Base-by-base conservation (phyloP, 2,888 invertebrate genomes). In the Drosophila siamana region DNA sequence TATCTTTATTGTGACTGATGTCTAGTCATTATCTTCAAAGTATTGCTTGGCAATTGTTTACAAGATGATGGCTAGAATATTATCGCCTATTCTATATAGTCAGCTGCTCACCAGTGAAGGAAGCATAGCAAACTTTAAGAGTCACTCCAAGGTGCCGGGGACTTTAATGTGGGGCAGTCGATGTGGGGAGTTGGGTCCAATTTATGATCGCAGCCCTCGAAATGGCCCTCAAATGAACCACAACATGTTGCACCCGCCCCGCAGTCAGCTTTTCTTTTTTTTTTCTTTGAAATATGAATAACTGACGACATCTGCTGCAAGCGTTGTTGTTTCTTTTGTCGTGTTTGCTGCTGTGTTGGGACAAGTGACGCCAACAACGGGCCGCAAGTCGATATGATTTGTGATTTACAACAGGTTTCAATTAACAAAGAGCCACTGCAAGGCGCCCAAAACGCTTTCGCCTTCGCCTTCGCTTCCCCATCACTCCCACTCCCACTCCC, bases 331-430 rank as follows among this genome's bases (percentile, higher is more conserved):
- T 60, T 55, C 7, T 30, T 38, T 33, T 48, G 15, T 40, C 30
- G 63, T 48, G 61, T 28, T 28, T 66, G 51, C 62, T 64, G 65
- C 54, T 51, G 54, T 50, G 57, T 30, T 74, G 73, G 74, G 64
- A 74, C 74, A 69, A 74, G 74, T 73, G 61, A 69, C 64, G 61
- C 55, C 61, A 41, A 36, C 47, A 57, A 24, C 56, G 48, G 7
- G 44, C 26, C 52, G 43, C 43, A 46, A 72, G 67, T 75, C 83
- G 80, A 82, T 80, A 83, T 84, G 84, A 86, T 86, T 86, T 86
- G 88, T 86, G 85, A 86, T 88, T 88, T 86, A 86, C 85, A 86
- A 86, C 85, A 86, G 88, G 85, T 86, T 86, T 86, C 85, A 86
- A 86, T 86, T 88, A 87, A 86, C 86, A 75, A 78, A 75, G 54